Evolutionary conservation across 2,113 vertebrate genomes (phyloP).

Genomic region (Poecilia latipinna): DNA sequence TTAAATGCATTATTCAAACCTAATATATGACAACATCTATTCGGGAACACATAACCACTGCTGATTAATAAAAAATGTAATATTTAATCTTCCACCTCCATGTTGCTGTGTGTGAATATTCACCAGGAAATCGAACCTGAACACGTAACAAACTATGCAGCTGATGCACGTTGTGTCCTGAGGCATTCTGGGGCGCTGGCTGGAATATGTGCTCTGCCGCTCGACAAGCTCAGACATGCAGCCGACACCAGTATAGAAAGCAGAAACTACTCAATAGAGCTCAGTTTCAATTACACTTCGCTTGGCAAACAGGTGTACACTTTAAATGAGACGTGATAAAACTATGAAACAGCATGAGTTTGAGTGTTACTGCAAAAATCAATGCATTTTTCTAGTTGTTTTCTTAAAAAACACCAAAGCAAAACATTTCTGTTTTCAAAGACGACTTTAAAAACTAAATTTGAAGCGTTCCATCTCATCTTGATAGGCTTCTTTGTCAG

Average conservation of each 20-base stretch:
- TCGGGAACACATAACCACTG: neutral
- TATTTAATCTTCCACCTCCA: neutral
- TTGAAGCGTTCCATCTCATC: neutral
- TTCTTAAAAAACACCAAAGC: neutral
- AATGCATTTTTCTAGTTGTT: neutral
- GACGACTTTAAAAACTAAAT: neutral
- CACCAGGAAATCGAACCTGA: neutral
- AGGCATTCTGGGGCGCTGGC: slow-evolving; percentile 19
- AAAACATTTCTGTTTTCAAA: neutral
- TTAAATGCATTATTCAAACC: neutral
- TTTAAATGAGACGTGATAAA: neutral
- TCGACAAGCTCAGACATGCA: slow-evolving; percentile 58
- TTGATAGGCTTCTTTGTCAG: neutral
- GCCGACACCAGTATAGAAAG: slow-evolving; percentile 17
- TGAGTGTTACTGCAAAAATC: neutral
- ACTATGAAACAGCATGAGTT: neutral
- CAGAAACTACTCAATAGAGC: slow-evolving; percentile 17
- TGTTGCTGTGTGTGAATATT: neutral
- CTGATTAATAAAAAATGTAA: neutral
- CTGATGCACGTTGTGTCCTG: neutral
- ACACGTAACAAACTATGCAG: slow-evolving; percentile 16
- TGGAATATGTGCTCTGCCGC: slow-evolving; percentile 22
- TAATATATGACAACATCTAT: neutral
- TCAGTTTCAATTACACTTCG: neutral
- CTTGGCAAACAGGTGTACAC: neutral